Evolutionary conservation across 2,113 vertebrate genomes (phyloP).

Genomic region (Hippocampus guttulatus): DNA sequence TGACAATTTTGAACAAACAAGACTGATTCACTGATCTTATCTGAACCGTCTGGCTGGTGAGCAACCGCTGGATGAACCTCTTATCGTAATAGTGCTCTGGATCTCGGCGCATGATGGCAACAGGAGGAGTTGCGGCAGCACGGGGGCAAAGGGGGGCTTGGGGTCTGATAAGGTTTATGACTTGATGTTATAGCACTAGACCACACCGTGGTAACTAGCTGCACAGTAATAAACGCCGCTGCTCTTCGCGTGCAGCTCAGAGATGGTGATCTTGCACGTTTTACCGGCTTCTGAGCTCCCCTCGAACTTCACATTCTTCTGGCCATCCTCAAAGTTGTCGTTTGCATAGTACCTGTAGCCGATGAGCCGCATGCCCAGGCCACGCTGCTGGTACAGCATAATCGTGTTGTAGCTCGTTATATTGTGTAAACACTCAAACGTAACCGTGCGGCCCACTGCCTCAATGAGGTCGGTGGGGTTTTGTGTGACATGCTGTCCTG

Average conservation of each 20-base stretch:
- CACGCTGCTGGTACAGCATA: conserved; percentile 44
- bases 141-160: background rate
- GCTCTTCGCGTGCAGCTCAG: background rate
- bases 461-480: conserved; percentile 17
- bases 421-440: conserved; percentile 37
- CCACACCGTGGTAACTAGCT: conserved; percentile 25
- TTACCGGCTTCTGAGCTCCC: background rate
- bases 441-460: background rate
- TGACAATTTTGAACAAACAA: too few species aligned
- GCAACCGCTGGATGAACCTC: background rate
- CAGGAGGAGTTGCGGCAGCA: background rate
- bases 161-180: conserved; percentile 12
- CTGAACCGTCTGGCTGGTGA: too few species aligned
- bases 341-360: background rate
- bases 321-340: background rate
- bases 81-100: background rate
- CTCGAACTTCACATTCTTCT: background rate
- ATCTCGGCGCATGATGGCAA: background rate
- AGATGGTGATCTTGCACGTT: background rate
- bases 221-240: conserved; percentile 28
- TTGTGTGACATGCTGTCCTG: conserved; percentile 29
- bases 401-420: conserved; percentile 23
- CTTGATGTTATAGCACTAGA: background rate
- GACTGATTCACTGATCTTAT: too few species aligned
- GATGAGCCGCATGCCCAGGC: conserved; percentile 16